Conservation (phyloP, 2,113 vertebrate species). For the Macrotus californicus region DNA sequence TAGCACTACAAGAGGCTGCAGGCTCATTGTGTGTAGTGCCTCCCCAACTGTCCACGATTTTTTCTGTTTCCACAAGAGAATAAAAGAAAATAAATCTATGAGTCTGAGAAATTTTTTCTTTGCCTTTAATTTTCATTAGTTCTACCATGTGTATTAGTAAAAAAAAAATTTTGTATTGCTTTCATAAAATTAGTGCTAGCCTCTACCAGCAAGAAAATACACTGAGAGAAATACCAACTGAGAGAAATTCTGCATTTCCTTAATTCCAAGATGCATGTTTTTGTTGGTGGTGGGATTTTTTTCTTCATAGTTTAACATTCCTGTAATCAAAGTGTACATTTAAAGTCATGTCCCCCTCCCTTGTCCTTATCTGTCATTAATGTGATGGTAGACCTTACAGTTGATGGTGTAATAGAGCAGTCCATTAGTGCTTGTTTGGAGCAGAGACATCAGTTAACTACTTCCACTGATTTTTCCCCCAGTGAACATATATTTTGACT, state of each 20-base stretch:
- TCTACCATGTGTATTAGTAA: background rate
- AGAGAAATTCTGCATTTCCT: constrained; percentile 11
- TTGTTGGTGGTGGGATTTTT: background rate
- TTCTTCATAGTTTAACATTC: constrained; percentile 1
- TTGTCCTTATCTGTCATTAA: background rate
- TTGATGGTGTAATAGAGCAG: background rate
- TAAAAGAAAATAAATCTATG: background rate
- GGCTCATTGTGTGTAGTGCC: background rate
- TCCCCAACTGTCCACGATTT: background rate
- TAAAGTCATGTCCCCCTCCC: background rate
- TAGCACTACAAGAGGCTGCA: background rate
- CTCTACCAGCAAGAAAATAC: background rate
- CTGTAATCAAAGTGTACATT: background rate
- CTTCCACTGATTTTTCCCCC: background rate
- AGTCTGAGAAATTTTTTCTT: background rate
- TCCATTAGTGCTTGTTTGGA: background rate
- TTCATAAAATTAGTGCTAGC: constrained; percentile 38
- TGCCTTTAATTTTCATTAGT: constrained; percentile 1
- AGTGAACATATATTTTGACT: constrained; percentile 8
- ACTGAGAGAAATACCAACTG: background rate
- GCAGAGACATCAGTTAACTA: background rate
- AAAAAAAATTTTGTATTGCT: background rate
- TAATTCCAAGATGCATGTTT: constrained; percentile 3
- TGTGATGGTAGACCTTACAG: background rate
- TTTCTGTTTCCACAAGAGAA: background rate